phyloP scores from a whole-genome alignment of 2,888 invertebrate genomes.

The Candidula unifasciata region DNA sequence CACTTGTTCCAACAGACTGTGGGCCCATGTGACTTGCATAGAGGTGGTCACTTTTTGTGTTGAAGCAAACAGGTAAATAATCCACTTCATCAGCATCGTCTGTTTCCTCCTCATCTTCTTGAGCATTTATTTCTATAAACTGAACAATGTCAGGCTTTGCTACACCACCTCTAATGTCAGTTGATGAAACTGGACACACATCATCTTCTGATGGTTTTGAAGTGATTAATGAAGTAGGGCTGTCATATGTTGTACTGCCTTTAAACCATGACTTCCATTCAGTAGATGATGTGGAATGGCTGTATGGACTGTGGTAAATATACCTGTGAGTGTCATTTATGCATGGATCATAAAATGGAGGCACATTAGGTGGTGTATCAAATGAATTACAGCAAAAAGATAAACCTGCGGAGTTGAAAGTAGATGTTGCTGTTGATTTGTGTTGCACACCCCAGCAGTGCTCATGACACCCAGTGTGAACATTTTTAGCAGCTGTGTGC shows the following conservation, averaged over 20 bases:
- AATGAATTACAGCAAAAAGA: not conserved
- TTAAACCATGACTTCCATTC: conserved; percentile 5
- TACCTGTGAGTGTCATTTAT: conserved; percentile 3
- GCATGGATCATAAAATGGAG: not conserved
- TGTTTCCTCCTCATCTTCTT: conserved; percentile 46
- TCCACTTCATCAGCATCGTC: conserved; percentile 52
- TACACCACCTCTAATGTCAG: conserved; percentile 1
- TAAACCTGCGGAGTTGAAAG: not conserved
- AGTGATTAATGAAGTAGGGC: not conserved
- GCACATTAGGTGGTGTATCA: conserved; percentile 2
- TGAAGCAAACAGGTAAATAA: conserved; percentile 21
- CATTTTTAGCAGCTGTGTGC: not conserved
- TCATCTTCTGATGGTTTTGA: not conserved
- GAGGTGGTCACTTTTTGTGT: not conserved
- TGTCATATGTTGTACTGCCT: not conserved
- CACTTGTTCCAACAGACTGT: not conserved
- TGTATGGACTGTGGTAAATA: not conserved
- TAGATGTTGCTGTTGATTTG: not conserved
- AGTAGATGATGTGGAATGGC: not conserved
- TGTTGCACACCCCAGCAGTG: not conserved
- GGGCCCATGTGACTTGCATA: not conserved
- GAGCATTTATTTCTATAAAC: not conserved
- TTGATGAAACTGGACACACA: conserved; percentile 6
- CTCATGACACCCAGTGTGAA: not conserved
- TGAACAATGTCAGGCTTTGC: conserved; percentile 33